A percentile compares a stretch with the other conserved stretches of the same genome.
These are phyloP conservation scores for Rhyacophila brunnea DNA, from an alignment of 1,140 invertebrate genomes.

Conservation along the genomic window DNA sequence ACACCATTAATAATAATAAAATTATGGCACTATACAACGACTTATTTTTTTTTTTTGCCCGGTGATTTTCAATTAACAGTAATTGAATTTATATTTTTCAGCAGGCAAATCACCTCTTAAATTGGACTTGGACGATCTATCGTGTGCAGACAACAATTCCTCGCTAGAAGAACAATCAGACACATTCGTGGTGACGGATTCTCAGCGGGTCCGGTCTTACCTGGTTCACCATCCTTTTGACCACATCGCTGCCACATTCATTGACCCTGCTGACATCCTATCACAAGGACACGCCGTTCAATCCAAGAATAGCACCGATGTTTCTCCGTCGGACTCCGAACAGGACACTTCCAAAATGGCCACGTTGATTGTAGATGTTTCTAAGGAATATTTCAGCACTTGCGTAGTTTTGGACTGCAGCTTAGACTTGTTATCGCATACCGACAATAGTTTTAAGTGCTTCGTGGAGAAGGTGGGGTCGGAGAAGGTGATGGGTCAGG, in stretches of 20 bases:
- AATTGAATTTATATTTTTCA: no score
- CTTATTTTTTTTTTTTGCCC: no score
- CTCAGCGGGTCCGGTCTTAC: constrained; percentile 41
- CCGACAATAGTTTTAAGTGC: constrained; percentile 38
- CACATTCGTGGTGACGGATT: constrained; percentile 48
- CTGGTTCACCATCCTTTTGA: constrained; percentile 43
- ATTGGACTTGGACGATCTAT: constrained; percentile 39
- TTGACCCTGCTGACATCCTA: constrained; percentile 41
- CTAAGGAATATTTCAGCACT: constrained; percentile 37
- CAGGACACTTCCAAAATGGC: constrained; percentile 10
- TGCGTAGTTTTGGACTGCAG: constrained; percentile 43
- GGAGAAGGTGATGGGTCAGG: not conserved
- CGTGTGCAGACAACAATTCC: constrained; percentile 43
- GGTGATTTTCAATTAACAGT: no score
- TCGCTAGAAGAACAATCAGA: constrained; percentile 41
- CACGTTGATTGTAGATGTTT: constrained; percentile 41
- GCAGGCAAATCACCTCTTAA: constrained; percentile 26
- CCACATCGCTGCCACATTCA: constrained; percentile 41
- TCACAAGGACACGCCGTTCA: constrained; percentile 4
- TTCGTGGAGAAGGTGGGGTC: constrained; percentile 37
- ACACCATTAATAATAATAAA: no score
- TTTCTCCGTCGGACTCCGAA: not conserved
- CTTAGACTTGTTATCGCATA: constrained; percentile 35
- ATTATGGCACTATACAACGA: no score
- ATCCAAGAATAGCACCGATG: constrained; percentile 6